Evolutionary conservation across 2,888 invertebrate genomes (phyloP), one percentile per base, ranked within the genome.

Genomic region (Temnothorax rugatulus): DNA sequence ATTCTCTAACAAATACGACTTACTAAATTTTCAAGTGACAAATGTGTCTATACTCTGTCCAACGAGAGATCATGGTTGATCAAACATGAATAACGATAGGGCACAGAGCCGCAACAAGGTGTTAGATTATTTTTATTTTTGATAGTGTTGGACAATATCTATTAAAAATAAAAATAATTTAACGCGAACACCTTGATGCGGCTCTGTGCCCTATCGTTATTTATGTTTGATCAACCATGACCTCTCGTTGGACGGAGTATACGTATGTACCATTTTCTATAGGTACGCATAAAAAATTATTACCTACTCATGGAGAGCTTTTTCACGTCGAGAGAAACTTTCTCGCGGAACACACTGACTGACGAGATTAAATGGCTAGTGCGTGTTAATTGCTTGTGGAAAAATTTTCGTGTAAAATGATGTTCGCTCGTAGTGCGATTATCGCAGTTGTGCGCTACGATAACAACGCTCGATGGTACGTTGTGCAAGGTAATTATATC

Each of bases 401-500:
- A 59, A 79, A 81, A 79, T 47, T 59, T 79, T 7, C 18, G 21
- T 44, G 18, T 50, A 71, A 38, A 59, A 71, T 57, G 73, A 79
- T 73, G 59, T 47, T 71, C 50, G 25, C 44, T 57, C 38, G 25
- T 47, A 59, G 73, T 38, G 44, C 59, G 47, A 81, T 81, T 81
- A 81, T 81, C 38, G 21, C 59, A 59, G 73, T 57, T 73, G 79
- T 47, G 54, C 57, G 71, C 29, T 34, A 38, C 47, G 79, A 81
- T 81, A 81, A 73, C 59, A 73, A 44, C 57, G 79, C 73, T 59
- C 21, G 21, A 71, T 71, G 34, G 57, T 34, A 59, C 57, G 34
- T 73, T 71, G 57, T 73, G 59, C 59, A 47, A 73, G 21, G 57
- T 73, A 73, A 81, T 81, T 81, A 71, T 81, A 73, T 50, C 47